phyloP scores from a whole-genome alignment of 2,797 vertebrate species.

The Muscicapa comitata region DNA sequence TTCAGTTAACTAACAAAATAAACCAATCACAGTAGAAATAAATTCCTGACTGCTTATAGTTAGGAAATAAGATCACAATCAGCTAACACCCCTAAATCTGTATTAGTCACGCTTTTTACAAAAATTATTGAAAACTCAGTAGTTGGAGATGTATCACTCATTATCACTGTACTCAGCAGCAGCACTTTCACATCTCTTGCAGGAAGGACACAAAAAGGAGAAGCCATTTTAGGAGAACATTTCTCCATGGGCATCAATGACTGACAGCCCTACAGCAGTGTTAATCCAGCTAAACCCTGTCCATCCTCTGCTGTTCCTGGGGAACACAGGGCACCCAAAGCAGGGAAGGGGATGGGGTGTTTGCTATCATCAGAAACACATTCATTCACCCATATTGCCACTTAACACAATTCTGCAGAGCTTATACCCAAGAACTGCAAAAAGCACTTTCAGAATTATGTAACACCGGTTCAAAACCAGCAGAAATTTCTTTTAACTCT shows the following conservation, averaged over 20 bases:
- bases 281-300: background rate
- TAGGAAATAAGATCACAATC: background rate
- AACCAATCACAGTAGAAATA: background rate
- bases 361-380: background rate
- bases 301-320: background rate
- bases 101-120: background rate
- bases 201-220: background rate
- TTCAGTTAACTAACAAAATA: background rate
- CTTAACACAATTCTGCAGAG: background rate
- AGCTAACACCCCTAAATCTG: background rate
- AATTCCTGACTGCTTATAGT: background rate
- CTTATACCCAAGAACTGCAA: background rate
- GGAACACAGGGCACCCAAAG: background rate
- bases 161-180: background rate
- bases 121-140: background rate
- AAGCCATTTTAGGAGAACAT: conserved; percentile 23
- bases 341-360: background rate
- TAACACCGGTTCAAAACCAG: background rate
- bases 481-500: background rate
- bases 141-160: background rate
- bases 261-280: background rate
- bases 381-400: rapidly evolving
- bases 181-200: background rate
- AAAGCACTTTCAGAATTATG: background rate
- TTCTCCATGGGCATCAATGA: background rate